Percentiles rank a stretch among this genome's conserved stretches.
Conservation (phyloP, 1,140 invertebrate genomes). For the Coboldia fuscipes region DNA sequence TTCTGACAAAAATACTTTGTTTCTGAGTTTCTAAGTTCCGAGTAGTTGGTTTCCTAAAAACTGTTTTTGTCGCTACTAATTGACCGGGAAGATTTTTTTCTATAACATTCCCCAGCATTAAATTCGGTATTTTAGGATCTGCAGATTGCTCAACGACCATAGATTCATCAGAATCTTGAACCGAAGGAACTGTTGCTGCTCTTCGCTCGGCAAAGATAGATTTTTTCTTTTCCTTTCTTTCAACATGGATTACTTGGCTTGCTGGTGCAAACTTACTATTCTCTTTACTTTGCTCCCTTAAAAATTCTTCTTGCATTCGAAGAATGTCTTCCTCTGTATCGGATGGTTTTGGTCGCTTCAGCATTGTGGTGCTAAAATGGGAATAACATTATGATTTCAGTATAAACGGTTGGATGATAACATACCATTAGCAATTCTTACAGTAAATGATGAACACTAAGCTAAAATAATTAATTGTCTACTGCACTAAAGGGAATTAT, state of each 20-base stretch:
- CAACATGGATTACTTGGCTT: slow-evolving; percentile 30
- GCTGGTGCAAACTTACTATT: slow-evolving; percentile 27
- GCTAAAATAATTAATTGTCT: no score
- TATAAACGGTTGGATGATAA: no score
- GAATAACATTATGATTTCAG: no score
- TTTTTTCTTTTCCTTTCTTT: slow-evolving; percentile 8
- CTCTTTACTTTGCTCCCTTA: slow-evolving; percentile 25
- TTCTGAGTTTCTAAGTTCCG: no score
- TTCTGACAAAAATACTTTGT: no score
- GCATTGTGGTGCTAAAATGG: no score
- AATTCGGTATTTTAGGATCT: slow-evolving; percentile 11
- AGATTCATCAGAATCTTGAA: neutral
- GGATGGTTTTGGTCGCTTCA: slow-evolving; percentile 32
- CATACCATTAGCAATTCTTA: no score
- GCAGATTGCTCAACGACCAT: slow-evolving; percentile 7
- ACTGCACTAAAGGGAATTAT: no score
- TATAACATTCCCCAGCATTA: slow-evolving; percentile 12
- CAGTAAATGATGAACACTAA: no score
- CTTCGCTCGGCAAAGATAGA: neutral
- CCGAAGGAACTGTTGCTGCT: neutral
- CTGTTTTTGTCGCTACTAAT: slow-evolving; percentile 24
- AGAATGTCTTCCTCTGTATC: slow-evolving; percentile 47
- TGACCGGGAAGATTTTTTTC: slow-evolving; percentile 30
- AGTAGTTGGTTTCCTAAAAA: no score
- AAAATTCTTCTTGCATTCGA: slow-evolving; percentile 42